phyloP scores from a whole-genome alignment of 2,113 vertebrate genomes.

The Scophthalmus maximus region DNA sequence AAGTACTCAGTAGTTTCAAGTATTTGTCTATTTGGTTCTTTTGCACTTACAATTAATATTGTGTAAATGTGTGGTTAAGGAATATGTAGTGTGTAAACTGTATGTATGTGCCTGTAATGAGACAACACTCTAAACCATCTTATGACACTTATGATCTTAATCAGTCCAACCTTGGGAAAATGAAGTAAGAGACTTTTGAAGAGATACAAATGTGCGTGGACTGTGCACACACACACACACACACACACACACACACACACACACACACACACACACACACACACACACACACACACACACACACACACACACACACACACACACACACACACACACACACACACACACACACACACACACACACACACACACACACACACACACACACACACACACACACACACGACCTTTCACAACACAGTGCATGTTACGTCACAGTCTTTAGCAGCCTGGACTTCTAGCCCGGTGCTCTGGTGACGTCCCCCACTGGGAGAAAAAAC shows the following conservation, averaged over 20 bases:
- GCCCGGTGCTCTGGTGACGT: neutral
- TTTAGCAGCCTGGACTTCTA: neutral
- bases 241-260: slow-evolving; percentile 18
- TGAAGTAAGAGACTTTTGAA: neutral
- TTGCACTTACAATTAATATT: too few species aligned
- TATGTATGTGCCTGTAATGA: neutral
- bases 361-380: neutral
- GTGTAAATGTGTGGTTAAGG: too few species aligned
- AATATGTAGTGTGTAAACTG: neutral
- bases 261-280: neutral
- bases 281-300: slow-evolving; percentile 4
- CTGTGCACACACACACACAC: neutral
- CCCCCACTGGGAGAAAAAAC: slow-evolving; percentile 16
- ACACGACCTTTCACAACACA: slow-evolving; percentile 57
- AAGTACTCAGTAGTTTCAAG: neutral
- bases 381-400: slow-evolving; percentile 10
- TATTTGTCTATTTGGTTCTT: too few species aligned
- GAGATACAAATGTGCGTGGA: too few species aligned
- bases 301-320: slow-evolving; percentile 4
- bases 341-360: slow-evolving; percentile 14
- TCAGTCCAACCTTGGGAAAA: slow-evolving; percentile 18
- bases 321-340: neutral
- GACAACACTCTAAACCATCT: neutral
- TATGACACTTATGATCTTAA: slow-evolving; percentile 4
- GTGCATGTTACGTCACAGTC: neutral